phyloP scores from a whole-genome alignment of 1,140 invertebrate genomes.

The Drosophila ogumai region DNA sequence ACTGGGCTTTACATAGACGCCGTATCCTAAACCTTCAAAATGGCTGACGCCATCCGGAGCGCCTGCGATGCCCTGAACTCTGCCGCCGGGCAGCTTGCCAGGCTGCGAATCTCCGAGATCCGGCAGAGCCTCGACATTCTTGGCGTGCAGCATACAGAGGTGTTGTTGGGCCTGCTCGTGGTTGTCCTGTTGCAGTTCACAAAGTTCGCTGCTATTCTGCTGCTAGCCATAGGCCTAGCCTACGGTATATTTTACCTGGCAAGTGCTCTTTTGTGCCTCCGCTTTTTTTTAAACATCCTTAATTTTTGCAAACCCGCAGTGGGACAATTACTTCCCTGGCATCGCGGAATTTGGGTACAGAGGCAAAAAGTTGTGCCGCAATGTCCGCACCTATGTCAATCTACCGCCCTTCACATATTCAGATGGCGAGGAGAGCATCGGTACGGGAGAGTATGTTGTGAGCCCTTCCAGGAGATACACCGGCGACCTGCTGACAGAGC shows the following conservation, averaged over 20 bases:
- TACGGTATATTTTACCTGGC: slow-evolving; percentile 67
- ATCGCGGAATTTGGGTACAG: slow-evolving; percentile 8
- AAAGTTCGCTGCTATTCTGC: slow-evolving; percentile 54
- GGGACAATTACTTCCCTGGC: slow-evolving; percentile 47
- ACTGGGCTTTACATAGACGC: background rate
- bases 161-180: slow-evolving; percentile 42
- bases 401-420: slow-evolving; percentile 21
- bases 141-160: slow-evolving; percentile 51
- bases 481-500: background rate
- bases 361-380: slow-evolving; percentile 1
- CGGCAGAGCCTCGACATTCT: slow-evolving; percentile 57
- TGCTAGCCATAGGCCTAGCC: slow-evolving; percentile 50
- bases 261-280: background rate
- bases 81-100: slow-evolving; percentile 27
- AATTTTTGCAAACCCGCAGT: slow-evolving; percentile 1
- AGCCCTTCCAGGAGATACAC: background rate
- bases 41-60: slow-evolving; percentile 25
- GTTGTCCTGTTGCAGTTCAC: slow-evolving; percentile 66
- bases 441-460: slow-evolving; percentile 15
- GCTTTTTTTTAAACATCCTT: background rate
- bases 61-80: slow-evolving; percentile 6
- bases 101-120: slow-evolving; percentile 39
- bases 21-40: slow-evolving; percentile 36
- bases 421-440: background rate
- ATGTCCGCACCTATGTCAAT: slow-evolving; percentile 19